These are phyloP conservation scores for Drosophila leonis DNA, from an alignment of 2,888 invertebrate genomes.

Conservation along the genomic window DNA sequence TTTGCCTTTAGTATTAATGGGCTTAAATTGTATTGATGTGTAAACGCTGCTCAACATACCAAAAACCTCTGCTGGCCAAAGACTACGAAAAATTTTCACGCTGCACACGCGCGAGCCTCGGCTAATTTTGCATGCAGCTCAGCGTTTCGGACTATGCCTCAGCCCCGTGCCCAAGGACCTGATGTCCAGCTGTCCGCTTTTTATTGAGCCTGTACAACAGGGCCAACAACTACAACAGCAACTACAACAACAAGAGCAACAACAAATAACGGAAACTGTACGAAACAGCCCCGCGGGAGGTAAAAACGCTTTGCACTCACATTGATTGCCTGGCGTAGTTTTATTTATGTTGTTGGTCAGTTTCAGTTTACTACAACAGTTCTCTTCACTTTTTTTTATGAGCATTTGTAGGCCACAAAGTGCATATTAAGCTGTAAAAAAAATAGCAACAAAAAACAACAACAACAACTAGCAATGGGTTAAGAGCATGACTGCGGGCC, in stretches of 20 bases:
- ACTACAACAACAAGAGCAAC: conserved; percentile 20
- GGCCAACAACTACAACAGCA: conserved; percentile 42
- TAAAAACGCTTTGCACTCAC: conserved; percentile 78
- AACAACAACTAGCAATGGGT: conserved; percentile 37
- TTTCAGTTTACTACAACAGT: conserved; percentile 61
- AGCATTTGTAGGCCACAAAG: conserved; percentile 77
- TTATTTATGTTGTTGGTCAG: conserved; percentile 74
- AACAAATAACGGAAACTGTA: conserved; percentile 23
- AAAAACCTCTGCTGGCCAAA: conserved; percentile 50
- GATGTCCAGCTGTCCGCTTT: conserved; percentile 66
- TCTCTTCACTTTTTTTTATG: conserved; percentile 48
- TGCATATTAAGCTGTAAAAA: conserved; percentile 69
- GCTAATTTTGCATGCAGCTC: conserved; percentile 80
- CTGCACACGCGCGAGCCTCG: conserved; percentile 70
- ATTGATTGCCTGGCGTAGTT: conserved; percentile 76
- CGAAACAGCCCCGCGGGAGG: conserved; percentile 68
- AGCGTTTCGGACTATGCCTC: conserved; percentile 59
- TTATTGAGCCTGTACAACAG: conserved; percentile 68
- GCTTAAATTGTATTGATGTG: conserved; percentile 79
- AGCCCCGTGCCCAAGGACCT: conserved; percentile 8
- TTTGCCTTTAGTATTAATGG: conserved; percentile 77
- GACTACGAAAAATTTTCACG: conserved; percentile 75
- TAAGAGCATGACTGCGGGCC: conserved; percentile 41
- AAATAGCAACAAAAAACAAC: conserved; percentile 10
- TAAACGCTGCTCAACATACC: conserved; percentile 58